Base-by-base conservation (phyloP, 2,113 vertebrate species). In the Heterotilapia buettikoferi region DNA sequence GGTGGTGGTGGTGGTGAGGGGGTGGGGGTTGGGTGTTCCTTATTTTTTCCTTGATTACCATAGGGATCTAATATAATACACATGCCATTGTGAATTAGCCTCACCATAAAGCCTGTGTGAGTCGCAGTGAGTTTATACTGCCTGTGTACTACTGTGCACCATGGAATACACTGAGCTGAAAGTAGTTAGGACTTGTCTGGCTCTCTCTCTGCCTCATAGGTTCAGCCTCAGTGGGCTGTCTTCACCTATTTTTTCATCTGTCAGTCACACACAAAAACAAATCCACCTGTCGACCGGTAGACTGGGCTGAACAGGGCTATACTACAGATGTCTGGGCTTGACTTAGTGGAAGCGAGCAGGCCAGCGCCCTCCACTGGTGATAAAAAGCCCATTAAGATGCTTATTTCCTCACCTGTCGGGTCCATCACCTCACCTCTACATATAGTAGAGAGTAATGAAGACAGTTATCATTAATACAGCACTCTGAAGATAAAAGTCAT, bases 191-290 rank as follows among this genome's bases (percentile, higher is more conserved):
- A 93, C 89, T 92, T 89, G 87, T 93, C 93, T 93, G 90, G 68
- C 88, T 94, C 83, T 91, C 59, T 92, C 91, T 91, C 88, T 79
- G 93, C 90, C 95, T 93, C 91, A 93, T 95, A 94, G 95, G 94
- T 96, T 96, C 95, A 94, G 95, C 93, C 92, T 95, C 95, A 96
- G 92, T 95, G 95, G 94, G 88, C 94, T 96, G 96, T 96, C 96
- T 94, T 95, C 91, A 95, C 91, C 89, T 92, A 95, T 97, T 96
- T 93, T 93, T 92, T 89, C 90, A 95, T 94, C 95, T 96, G 96
- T 96, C 96, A 94, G 93, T 96, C 96, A 95, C 94, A 89, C 90
- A 86, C 84, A 80, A 92, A 95, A 95, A 96, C 95, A 96, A 96
- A 96, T 95, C 93, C 95, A 96, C 95, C 95, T 96, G 93, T 96